Evolutionary conservation across 2,113 vertebrate species (phyloP).

Genomic region (Myrmecobius fasciatus): DNA sequence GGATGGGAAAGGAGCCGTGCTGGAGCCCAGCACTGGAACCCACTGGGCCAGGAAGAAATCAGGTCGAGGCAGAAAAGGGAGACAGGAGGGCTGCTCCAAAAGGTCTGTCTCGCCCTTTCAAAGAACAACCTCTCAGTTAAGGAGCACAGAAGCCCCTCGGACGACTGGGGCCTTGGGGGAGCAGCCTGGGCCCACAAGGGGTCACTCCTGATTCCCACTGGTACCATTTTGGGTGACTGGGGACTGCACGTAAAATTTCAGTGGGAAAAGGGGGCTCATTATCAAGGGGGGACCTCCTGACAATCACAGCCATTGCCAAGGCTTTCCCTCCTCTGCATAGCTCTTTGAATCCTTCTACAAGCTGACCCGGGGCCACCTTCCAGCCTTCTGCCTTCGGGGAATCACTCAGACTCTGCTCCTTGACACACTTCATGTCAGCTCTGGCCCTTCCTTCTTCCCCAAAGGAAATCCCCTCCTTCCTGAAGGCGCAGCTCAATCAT

Average conservation of each 20-base stretch:
- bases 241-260: neutral
- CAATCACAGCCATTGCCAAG: neutral
- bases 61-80: constrained; percentile 28
- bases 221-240: neutral
- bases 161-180: neutral
- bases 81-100: neutral
- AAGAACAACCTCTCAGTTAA: neutral
- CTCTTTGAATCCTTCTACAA: neutral
- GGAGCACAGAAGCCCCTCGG: no score
- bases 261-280: neutral
- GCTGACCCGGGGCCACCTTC: neutral
- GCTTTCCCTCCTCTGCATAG: neutral
- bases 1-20: neutral
- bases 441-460: neutral
- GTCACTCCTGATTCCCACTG: neutral
- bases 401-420: neutral
- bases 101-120: neutral
- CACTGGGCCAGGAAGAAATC: neutral
- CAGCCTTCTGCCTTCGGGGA: neutral
- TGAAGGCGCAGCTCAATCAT: neutral
- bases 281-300: neutral
- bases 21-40: neutral
- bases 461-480: neutral
- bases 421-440: neutral
- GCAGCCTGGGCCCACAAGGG: neutral